These are phyloP conservation scores for Pyralis farinalis DNA, from an alignment of 2,888 invertebrate species.

Conservation along the genomic window DNA sequence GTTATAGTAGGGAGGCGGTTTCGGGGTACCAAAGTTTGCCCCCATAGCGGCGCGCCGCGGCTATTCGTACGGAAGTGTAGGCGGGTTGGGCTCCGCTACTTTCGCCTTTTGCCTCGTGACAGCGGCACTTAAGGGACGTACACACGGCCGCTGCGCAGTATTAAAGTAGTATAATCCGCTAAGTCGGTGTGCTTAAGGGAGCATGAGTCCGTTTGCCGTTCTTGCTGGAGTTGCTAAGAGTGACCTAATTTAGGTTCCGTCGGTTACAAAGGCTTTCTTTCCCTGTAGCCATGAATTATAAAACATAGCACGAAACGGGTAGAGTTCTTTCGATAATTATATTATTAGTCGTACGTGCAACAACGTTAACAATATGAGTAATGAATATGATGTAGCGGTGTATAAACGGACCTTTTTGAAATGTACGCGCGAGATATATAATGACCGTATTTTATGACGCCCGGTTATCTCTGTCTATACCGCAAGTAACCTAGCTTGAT, in stretches of 20 bases:
- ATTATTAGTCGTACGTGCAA: too few species aligned
- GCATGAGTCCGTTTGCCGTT: constrained; percentile 2
- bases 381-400: too few species aligned
- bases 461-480: too few species aligned
- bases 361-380: too few species aligned
- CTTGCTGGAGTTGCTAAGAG: constrained; percentile 10
- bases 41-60: constrained; percentile 60
- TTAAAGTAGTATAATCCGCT: constrained; percentile 52
- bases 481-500: too few species aligned
- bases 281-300: neutral
- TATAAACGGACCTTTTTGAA: too few species aligned
- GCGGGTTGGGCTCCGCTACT: constrained; percentile 58
- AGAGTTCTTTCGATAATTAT: too few species aligned
- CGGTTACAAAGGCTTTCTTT: constrained; percentile 14
- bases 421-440: too few species aligned
- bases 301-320: too few species aligned
- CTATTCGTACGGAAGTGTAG: constrained; percentile 39
- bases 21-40: constrained; percentile 76
- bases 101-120: constrained; percentile 78
- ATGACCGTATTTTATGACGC: too few species aligned
- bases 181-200: constrained; percentile 31
- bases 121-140: constrained; percentile 76
- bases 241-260: constrained; percentile 17
- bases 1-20: constrained; percentile 52
- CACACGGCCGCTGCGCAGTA: constrained; percentile 56